Conservation (phyloP, 1,140 invertebrate species). For the Eumaeus atala region DNA sequence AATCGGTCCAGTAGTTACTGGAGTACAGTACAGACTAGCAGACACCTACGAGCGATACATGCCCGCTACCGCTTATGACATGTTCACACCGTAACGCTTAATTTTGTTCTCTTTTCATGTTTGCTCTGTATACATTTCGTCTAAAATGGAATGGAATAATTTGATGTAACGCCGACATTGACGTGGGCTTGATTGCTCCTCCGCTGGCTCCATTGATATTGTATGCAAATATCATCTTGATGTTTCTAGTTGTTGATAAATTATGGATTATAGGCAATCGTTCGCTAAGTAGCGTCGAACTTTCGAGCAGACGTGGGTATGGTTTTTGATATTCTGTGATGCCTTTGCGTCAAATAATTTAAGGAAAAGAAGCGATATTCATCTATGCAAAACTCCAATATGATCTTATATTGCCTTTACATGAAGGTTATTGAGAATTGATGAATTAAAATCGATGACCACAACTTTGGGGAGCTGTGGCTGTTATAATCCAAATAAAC, state of each 20-base stretch:
- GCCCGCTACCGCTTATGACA: conserved; percentile 30
- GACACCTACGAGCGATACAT: not conserved
- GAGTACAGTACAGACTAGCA: no score
- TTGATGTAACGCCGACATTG: conserved; percentile 47
- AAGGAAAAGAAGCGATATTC: no score
- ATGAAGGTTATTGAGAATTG: no score
- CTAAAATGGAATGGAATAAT: conserved; percentile 66
- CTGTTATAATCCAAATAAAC: no score
- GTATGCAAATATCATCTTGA: conserved; percentile 42
- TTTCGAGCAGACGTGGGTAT: not conserved
- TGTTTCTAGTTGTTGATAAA: conserved; percentile 31
- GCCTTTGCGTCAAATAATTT: no score
- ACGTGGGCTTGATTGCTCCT: conserved; percentile 39
- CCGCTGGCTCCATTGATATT: conserved; percentile 39
- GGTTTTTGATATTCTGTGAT: conserved; percentile 7
- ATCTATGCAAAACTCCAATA: no score
- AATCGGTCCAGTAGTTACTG: no score
- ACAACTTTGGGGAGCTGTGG: no score
- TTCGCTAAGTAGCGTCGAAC: not conserved
- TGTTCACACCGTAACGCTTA: conserved; percentile 42
- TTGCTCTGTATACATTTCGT: conserved; percentile 67
- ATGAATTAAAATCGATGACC: no score
- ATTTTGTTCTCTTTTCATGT: conserved; percentile 69
- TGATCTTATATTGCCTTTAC: no score
- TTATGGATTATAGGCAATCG: conserved; percentile 22